These are phyloP conservation scores for Argentina silus DNA, from an alignment of 2,797 vertebrate species.

Conservation along the genomic window DNA sequence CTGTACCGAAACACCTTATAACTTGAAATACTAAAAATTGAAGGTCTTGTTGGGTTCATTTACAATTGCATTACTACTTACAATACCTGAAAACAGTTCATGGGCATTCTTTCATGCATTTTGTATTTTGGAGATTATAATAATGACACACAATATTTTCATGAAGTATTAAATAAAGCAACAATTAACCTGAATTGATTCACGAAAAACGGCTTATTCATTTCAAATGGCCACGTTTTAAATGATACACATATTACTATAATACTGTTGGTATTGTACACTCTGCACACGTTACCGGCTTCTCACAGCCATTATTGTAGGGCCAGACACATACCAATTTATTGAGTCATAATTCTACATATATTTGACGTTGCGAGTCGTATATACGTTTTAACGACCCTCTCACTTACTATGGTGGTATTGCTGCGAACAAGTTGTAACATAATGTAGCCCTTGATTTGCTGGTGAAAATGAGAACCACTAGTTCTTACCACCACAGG, in stretches of 20 bases:
- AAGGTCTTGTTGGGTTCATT: slow-evolving; percentile 53
- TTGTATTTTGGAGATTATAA: slow-evolving; percentile 29
- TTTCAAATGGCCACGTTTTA: slow-evolving; percentile 7
- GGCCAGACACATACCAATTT: slow-evolving; percentile 41
- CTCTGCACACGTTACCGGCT: slow-evolving; percentile 32
- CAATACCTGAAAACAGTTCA: slow-evolving; percentile 50
- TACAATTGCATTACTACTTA: slow-evolving; percentile 64
- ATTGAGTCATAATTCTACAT: background rate
- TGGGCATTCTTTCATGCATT: slow-evolving; percentile 64
- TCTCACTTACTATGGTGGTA: background rate
- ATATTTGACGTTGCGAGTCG: background rate
- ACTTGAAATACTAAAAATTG: slow-evolving; percentile 56
- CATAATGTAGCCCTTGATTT: slow-evolving; percentile 62
- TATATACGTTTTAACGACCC: background rate
- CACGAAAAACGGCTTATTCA: background rate
- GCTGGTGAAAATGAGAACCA: slow-evolving; percentile 65
- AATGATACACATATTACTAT: slow-evolving; percentile 9
- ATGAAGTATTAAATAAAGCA: slow-evolving; percentile 20
- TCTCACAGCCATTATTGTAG: slow-evolving; percentile 45
- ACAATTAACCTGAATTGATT: slow-evolving; percentile 9
- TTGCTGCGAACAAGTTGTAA: slow-evolving; percentile 6
- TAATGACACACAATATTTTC: slow-evolving; percentile 56
- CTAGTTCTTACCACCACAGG: slow-evolving; percentile 6
- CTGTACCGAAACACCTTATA: slow-evolving; percentile 42
- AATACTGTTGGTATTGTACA: slow-evolving; percentile 11